Percentiles rank a stretch among this genome's conserved stretches.
phyloP scores from a whole-genome alignment of 2,888 invertebrate species.

The Lasioglossum pauxillum region DNA sequence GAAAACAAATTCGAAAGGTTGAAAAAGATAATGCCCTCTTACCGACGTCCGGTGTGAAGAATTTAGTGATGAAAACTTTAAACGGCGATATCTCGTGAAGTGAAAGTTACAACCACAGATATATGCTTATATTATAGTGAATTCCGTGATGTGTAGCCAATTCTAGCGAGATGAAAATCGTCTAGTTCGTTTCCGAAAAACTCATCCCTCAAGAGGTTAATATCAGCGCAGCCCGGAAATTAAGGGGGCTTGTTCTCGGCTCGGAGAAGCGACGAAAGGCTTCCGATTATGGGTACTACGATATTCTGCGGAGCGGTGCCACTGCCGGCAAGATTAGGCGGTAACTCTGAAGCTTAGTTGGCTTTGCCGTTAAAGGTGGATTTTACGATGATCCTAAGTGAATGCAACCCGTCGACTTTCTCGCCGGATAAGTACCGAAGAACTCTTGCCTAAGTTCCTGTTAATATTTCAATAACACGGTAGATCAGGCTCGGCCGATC shows the following conservation, averaged over 20 bases:
- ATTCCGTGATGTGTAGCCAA: background rate
- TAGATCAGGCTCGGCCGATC: constrained; percentile 17
- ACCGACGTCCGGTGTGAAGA: too few relatives aligned
- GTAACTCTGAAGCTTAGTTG: constrained; percentile 65
- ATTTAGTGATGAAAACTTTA: too few relatives aligned
- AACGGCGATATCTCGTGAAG: too few relatives aligned
- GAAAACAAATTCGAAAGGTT: too few relatives aligned
- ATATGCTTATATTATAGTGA: background rate
- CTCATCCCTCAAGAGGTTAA: constrained; percentile 8
- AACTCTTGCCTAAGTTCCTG: constrained; percentile 34
- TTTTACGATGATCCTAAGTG: constrained; percentile 64
- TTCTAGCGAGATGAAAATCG: background rate
- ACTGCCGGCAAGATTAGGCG: constrained; percentile 55
- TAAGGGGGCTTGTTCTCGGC: constrained; percentile 13
- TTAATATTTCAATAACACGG: constrained; percentile 51
- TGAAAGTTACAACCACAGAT: too few relatives aligned
- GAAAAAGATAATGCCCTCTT: too few relatives aligned
- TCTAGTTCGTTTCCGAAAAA: background rate
- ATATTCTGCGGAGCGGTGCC: constrained; percentile 50
- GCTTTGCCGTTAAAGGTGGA: constrained; percentile 65
- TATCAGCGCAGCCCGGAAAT: constrained; percentile 29
- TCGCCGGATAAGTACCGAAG: constrained; percentile 35
- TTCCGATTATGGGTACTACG: constrained; percentile 48
- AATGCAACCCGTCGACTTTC: constrained; percentile 50
- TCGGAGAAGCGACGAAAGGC: constrained; percentile 26